Evolutionary conservation across 2,113 vertebrate species (phyloP).

Genomic region (Seriola dumerili): DNA sequence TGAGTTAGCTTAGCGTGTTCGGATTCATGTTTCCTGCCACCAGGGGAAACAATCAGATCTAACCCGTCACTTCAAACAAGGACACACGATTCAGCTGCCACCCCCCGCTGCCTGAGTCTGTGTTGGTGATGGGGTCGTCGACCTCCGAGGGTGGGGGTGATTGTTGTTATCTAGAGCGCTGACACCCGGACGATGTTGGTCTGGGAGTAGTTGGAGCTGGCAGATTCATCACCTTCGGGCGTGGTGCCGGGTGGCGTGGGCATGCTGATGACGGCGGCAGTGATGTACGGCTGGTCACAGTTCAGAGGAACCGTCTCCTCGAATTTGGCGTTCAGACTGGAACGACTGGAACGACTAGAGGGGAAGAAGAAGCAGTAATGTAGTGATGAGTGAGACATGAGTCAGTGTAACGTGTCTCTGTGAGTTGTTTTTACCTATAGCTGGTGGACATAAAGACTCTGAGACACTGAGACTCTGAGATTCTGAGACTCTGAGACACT

Average conservation of each 20-base stretch:
- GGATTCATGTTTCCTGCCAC: slow-evolving; percentile 1
- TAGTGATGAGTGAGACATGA: no score
- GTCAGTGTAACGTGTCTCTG: no score
- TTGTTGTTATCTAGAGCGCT: slow-evolving; percentile 87
- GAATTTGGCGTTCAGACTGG: slow-evolving; percentile 95
- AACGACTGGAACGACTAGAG: slow-evolving; percentile 83
- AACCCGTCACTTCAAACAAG: neutral
- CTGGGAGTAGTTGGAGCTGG: slow-evolving; percentile 88
- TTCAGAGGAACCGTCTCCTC: slow-evolving; percentile 94
- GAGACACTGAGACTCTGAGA: no score
- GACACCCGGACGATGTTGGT: slow-evolving; percentile 94
- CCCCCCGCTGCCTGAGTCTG: slow-evolving; percentile 11
- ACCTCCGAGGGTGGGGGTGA: neutral
- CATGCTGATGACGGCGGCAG: slow-evolving; percentile 93
- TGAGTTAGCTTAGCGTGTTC: slow-evolving; percentile 15
- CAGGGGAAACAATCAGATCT: slow-evolving; percentile 10
- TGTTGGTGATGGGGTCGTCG: neutral
- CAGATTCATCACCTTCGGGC: slow-evolving; percentile 86
- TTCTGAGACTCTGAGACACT: no score
- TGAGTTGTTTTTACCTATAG: no score
- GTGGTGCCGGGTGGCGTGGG: slow-evolving; percentile 89
- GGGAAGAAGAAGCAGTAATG: no score
- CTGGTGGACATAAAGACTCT: no score
- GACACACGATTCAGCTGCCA: slow-evolving; percentile 22
- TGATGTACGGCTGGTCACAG: slow-evolving; percentile 92